phyloP scores from a whole-genome alignment of 2,113 vertebrate genomes.

The Otolemur garnettii region DNA sequence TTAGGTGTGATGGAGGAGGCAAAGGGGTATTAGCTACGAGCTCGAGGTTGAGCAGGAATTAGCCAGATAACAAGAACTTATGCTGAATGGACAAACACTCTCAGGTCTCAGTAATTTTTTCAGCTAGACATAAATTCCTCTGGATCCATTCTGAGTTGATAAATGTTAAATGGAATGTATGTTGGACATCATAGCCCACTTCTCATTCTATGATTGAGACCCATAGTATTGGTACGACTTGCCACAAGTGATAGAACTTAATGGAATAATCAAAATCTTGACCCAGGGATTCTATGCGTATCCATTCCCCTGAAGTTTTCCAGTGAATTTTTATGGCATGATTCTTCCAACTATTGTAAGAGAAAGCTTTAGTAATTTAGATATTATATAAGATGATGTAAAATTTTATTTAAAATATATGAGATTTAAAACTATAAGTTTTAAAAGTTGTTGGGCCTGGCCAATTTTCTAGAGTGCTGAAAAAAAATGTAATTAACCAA shows the following conservation, averaged over 20 bases:
- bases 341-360: neutral
- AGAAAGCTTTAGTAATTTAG: neutral
- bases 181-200: neutral
- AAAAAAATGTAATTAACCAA: slow-evolving; percentile 46
- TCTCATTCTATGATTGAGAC: neutral
- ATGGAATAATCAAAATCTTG: neutral
- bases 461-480: neutral
- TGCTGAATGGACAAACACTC: neutral
- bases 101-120: neutral
- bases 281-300: neutral
- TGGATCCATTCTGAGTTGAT: neutral
- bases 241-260: neutral
- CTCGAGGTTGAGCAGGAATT: neutral
- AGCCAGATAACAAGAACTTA: neutral
- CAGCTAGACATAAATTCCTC: neutral
- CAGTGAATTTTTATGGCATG: neutral
- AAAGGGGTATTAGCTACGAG: neutral
- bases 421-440: neutral
- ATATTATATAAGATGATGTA: neutral
- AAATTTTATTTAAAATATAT: slow-evolving; percentile 50
- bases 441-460: neutral
- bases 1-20: neutral
- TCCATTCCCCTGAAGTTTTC: neutral
- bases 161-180: neutral
- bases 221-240: neutral